Percentiles rank a stretch among this genome's conserved stretches.
phyloP scores from a whole-genome alignment of 2,113 vertebrate species.

The Haemorhous mexicanus region DNA sequence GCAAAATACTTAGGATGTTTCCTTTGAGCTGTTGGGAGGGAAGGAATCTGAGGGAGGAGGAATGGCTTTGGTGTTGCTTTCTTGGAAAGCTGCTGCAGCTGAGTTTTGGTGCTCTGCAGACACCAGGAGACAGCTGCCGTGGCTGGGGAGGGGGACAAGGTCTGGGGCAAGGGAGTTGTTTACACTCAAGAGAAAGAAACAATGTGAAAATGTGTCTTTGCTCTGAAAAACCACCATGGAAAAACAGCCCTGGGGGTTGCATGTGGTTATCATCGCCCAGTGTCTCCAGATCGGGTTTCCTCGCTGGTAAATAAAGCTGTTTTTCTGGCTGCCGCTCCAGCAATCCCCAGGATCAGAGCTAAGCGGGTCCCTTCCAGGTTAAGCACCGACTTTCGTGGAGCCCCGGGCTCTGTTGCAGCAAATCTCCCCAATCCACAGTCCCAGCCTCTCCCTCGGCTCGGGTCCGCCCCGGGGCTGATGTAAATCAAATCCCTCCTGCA shows the following conservation, averaged over 20 bases:
- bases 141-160: background rate
- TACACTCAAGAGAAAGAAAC: background rate
- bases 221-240: background rate
- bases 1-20: conserved; percentile 18
- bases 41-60: conserved; percentile 13
- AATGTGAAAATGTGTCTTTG: background rate
- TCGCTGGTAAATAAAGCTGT: background rate
- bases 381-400: accelerated
- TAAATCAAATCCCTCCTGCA: background rate
- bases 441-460: background rate
- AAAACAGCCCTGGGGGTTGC: background rate
- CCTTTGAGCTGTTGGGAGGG: background rate
- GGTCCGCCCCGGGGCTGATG: accelerated
- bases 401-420: background rate
- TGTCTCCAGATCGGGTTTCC: background rate
- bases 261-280: background rate
- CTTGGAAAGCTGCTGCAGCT: conserved; percentile 42
- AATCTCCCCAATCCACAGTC: background rate
- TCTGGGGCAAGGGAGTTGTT: conserved; percentile 4
- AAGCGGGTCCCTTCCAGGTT: background rate
- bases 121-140: background rate
- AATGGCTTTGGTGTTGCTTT: background rate
- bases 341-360: background rate
- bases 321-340: background rate
- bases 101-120: background rate